Conservation (phyloP, 2,797 vertebrate genomes). For the Glossophaga mutica region DNA sequence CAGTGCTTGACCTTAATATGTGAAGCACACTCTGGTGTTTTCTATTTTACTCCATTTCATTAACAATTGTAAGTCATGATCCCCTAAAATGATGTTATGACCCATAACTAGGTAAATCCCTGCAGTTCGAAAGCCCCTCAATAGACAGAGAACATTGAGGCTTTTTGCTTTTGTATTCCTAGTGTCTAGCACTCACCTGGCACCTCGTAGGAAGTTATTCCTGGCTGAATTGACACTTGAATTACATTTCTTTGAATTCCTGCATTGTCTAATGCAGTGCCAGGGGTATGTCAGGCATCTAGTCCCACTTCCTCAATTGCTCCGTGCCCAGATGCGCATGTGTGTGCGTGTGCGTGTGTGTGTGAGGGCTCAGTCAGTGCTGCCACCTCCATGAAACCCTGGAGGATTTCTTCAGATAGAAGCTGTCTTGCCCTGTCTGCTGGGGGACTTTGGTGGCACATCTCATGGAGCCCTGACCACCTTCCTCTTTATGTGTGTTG, state of each 20-base stretch:
- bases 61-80: neutral
- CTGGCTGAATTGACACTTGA: neutral
- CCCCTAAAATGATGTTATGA: neutral
- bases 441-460: neutral
- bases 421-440: neutral
- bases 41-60: neutral
- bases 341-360: too few species aligned
- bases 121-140: neutral
- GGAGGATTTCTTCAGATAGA: neutral
- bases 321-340: neutral
- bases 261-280: neutral
- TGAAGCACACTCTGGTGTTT: neutral
- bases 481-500: neutral
- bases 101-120: neutral
- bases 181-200: neutral
- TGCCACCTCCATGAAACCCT: neutral
- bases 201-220: neutral
- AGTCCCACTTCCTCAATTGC: neutral
- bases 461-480: neutral
- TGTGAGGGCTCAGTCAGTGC: neutral
- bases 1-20: neutral
- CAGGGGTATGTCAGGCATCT: too few species aligned
- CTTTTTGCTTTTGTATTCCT: neutral
- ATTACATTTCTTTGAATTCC: neutral
- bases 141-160: neutral